Evolutionary conservation across 2,888 invertebrate species (phyloP), one percentile per base, ranked within the genome.

Genomic region (Acholoe squamosa): DNA sequence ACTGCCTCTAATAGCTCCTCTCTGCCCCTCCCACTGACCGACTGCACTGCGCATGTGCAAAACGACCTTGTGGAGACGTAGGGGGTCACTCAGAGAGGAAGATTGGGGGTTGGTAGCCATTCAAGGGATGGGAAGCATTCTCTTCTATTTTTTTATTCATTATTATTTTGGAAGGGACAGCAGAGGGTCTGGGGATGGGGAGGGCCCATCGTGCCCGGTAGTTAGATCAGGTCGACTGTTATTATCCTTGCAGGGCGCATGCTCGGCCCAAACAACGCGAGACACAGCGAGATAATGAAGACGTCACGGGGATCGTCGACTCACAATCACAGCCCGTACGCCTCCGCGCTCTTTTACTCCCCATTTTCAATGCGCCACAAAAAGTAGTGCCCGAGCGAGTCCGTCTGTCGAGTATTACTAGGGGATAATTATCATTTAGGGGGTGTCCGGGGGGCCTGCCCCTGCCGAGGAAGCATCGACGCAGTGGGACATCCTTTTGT

Each of bases 401-500:
- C 33, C 33, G 80, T 80, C 84, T 51, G 84, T 10, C 52, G 84
- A 33, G 25, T 33, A 43, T 84, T 54, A 34, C 10, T 5, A 28
- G 84, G 84, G 54, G 84, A 84, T 84, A 84, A 84, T 84, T 84
- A 84, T 84, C 16, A 84, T 84, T 80, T 80, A 43, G 33, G n/a
- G 16, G 34, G 80, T 10, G 43, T 7, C 34, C 80, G 10, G 19
- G 80, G 43, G 43, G 43, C 31, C 80, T 10, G 25, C 51, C 19
- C 43, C 54, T 7, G 5, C 51, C 16, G 22, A 54, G 84, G 84
- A 84, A 51, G 84, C 51, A 54, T 52, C n/a, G 22, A 33, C 84
- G 52, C 84, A 52, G 84, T 84, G 84, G 84, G 84, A n/a, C 84
- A 84, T 84, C 84, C 84, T 52, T 84, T 84, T 84, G 84, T 84